Conservation (phyloP, 2,888 invertebrate species). For the Andrena bicolor region DNA sequence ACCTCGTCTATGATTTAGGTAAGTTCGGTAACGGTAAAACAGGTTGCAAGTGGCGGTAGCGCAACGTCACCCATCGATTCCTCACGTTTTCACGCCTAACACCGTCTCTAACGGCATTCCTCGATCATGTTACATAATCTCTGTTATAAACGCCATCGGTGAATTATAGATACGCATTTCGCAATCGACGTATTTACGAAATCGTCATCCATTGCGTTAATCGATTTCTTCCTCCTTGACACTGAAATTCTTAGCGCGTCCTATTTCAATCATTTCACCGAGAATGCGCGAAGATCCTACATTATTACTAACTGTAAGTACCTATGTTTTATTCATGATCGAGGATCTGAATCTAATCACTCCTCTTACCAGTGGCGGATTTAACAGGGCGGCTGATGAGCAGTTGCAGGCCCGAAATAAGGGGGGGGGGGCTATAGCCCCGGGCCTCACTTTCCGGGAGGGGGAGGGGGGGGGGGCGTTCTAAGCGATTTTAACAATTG, state of each 20-base stretch:
- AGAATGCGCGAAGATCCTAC: neutral
- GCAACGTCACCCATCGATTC: slow-evolving; percentile 3
- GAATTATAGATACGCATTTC: slow-evolving; percentile 35
- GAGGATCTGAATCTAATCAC: too few relatives aligned
- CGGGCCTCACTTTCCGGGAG: too few relatives aligned
- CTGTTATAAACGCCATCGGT: slow-evolving; percentile 1
- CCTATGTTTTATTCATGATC: too few relatives aligned
- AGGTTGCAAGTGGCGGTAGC: slow-evolving; percentile 4
- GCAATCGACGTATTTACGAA: slow-evolving; percentile 23
- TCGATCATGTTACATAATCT: slow-evolving; percentile 11
- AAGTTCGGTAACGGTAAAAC: slow-evolving; percentile 32
- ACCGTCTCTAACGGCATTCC: slow-evolving; percentile 14
- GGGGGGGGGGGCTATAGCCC: too few relatives aligned
- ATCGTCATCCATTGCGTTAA: neutral
- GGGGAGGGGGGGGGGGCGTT: too few relatives aligned
- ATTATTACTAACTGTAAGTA: too few relatives aligned
- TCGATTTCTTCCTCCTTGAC: slow-evolving; percentile 26
- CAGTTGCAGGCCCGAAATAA: too few relatives aligned
- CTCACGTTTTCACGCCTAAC: slow-evolving; percentile 21
- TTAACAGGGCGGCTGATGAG: too few relatives aligned
- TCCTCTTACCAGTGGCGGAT: too few relatives aligned
- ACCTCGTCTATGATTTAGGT: neutral
- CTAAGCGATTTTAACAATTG: too few relatives aligned
- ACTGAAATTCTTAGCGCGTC: slow-evolving; percentile 27
- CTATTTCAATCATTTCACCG: neutral